Evolutionary conservation across 2,113 vertebrate species (phyloP).

Genomic region (Etheostoma spectabile): DNA sequence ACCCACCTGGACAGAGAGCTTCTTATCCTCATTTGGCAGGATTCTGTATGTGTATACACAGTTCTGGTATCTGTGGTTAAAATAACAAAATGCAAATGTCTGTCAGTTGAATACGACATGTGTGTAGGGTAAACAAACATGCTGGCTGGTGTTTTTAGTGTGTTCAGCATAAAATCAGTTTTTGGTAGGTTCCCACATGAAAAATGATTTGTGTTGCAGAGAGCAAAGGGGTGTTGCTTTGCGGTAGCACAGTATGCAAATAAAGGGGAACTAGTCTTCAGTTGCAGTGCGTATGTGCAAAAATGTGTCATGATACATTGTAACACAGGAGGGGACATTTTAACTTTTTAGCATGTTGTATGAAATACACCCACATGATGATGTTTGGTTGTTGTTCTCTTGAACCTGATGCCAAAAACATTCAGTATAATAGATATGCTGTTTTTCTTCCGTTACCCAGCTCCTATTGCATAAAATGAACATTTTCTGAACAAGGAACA

Average conservation of each 20-base stretch:
- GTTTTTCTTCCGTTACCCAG: background rate
- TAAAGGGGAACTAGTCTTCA: slow-evolving; percentile 71
- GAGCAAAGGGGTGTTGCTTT: slow-evolving; percentile 36
- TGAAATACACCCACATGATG: background rate
- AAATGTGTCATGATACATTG: slow-evolving; percentile 1
- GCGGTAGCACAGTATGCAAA: slow-evolving; percentile 51
- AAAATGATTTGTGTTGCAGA: slow-evolving; percentile 13
- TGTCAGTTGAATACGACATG: slow-evolving; percentile 27
- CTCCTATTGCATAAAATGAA: background rate
- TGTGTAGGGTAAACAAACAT: background rate
- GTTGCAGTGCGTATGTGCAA: slow-evolving; percentile 20
- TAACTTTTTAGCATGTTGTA: background rate
- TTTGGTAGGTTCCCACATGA: background rate
- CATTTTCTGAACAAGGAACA: slow-evolving; percentile 3
- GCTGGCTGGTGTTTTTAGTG: background rate
- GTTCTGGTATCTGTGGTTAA: slow-evolving; percentile 88
- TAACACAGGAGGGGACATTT: background rate
- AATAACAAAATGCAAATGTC: slow-evolving; percentile 52
- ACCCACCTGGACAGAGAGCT: slow-evolving; percentile 95
- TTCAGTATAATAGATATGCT: background rate
- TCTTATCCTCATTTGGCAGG: slow-evolving; percentile 93
- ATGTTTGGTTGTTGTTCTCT: background rate
- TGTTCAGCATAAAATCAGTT: background rate
- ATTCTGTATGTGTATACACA: slow-evolving; percentile 98
- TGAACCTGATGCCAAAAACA: background rate